Conservation (phyloP, 2,888 invertebrate species). For the Gortyna flavago region DNA sequence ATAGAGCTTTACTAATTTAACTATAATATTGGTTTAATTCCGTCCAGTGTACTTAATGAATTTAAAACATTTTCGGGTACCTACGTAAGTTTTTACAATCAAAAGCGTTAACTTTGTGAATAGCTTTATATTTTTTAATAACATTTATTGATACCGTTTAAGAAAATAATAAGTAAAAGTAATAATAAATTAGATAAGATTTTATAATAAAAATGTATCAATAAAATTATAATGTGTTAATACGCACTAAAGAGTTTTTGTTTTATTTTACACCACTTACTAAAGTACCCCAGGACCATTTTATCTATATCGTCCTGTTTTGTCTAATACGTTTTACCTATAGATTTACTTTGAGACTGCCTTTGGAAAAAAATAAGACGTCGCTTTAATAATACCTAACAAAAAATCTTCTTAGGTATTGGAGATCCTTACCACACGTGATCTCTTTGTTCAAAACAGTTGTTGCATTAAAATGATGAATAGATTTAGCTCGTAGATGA, state of each 20-base stretch:
- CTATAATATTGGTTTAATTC: conserved; percentile 78
- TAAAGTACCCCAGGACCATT: not conserved
- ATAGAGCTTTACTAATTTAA: conserved; percentile 89
- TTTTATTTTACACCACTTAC: conserved; percentile 66
- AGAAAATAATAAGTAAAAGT: conserved; percentile 69
- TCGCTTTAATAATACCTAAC: not conserved
- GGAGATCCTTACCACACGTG: not conserved
- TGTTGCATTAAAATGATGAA: not conserved
- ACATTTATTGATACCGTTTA: conserved; percentile 71
- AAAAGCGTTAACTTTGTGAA: conserved; percentile 77
- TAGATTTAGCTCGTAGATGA: not conserved
- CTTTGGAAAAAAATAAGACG: not conserved
- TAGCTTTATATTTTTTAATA: conserved; percentile 77
- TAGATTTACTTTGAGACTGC: not conserved
- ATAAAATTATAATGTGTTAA: conserved; percentile 86
- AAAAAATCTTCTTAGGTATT: not conserved
- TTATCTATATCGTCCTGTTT: not conserved
- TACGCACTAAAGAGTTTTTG: conserved; percentile 77
- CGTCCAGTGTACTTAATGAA: conserved; percentile 77
- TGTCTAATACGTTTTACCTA: not conserved
- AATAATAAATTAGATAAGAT: conserved; percentile 75
- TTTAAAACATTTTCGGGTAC: conserved; percentile 69
- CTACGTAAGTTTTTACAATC: conserved; percentile 64
- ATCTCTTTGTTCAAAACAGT: not conserved
- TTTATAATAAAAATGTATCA: conserved; percentile 82